phyloP scores from a whole-genome alignment of 2,797 vertebrate species.

The Fringilla coelebs region DNA sequence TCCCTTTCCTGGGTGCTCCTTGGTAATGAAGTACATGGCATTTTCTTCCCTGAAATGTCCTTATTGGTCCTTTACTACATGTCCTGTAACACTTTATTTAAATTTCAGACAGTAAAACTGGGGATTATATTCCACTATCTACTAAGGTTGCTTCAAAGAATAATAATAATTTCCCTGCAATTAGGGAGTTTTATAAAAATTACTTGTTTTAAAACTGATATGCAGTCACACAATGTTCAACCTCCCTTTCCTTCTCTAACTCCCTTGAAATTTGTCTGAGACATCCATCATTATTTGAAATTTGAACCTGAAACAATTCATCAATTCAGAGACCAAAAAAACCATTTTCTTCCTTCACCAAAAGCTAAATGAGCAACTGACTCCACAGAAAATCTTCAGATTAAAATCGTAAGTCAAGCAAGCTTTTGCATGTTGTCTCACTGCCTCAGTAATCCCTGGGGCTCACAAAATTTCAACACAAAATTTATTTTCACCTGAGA shows the following conservation, averaged over 20 bases:
- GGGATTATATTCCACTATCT: not conserved
- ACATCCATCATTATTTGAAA: not conserved
- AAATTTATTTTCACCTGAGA: not conserved
- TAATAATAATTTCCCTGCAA: not conserved
- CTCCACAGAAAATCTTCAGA: not conserved
- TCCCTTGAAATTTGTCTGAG: not conserved
- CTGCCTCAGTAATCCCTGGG: not conserved
- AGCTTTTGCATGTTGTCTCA: not conserved
- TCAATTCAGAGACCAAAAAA: not conserved
- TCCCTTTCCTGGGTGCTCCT: not conserved
- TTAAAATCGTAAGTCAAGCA: not conserved
- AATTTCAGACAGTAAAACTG: not conserved
- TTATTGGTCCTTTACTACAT: not conserved
- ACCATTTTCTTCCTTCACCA: not conserved
- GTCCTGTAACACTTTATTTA: not conserved
- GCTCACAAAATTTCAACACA: not conserved
- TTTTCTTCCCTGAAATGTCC: not conserved
- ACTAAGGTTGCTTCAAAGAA: not conserved
- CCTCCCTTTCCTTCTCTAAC: not conserved
- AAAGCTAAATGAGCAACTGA: not conserved
- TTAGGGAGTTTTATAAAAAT: not conserved
- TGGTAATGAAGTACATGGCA: not conserved
- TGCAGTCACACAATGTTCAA: not conserved
- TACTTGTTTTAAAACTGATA: not conserved
- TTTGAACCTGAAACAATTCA: not conserved